A percentile compares a stretch with the other conserved stretches of the same genome.
Evolutionary conservation across 2,888 invertebrate genomes (phyloP).

Genomic region (Aphelenchoides bicaudatus): DNA sequence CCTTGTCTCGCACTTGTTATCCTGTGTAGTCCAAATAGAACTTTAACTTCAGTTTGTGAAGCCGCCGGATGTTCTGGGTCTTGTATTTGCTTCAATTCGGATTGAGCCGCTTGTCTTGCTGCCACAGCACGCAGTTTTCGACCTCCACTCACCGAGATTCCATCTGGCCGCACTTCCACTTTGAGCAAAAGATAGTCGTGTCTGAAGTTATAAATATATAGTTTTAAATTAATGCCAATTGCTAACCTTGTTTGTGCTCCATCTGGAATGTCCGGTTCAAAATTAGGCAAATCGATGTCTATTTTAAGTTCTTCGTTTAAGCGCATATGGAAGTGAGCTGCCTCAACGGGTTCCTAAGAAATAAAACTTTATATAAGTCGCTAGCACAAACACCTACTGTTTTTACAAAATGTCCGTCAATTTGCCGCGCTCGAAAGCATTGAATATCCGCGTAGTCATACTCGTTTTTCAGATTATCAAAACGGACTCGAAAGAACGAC

Average conservation of each 20-base stretch:
- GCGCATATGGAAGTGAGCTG: background rate
- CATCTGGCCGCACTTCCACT: conserved; percentile 8
- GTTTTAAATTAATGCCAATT: too few species aligned
- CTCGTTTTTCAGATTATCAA: conserved; percentile 7
- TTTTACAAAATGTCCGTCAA: conserved; percentile 5
- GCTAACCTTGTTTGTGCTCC: background rate
- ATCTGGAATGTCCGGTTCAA: background rate
- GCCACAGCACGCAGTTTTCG: conserved; percentile 14
- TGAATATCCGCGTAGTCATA: conserved; percentile 6
- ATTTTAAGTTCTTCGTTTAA: conserved; percentile 9
- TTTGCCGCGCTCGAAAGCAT: conserved; percentile 15
- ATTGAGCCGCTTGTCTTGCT: conserved; percentile 9
- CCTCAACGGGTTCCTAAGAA: conserved; percentile 8
- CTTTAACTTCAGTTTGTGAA: conserved; percentile 8
- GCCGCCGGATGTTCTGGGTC: conserved; percentile 9
- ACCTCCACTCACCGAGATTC: conserved; percentile 15
- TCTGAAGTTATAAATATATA: too few species aligned
- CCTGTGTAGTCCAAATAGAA: conserved; percentile 7
- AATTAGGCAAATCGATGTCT: conserved; percentile 13
- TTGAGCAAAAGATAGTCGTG: conserved; percentile 16
- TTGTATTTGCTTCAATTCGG: background rate
- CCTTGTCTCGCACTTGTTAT: conserved; percentile 4
- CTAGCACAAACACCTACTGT: background rate
- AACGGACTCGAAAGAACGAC: background rate
- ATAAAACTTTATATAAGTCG: background rate